A percentile compares a stretch with the other conserved stretches of the same genome.
Conservation (phyloP, 1,140 invertebrate species). For the Diorhabda elongata region DNA sequence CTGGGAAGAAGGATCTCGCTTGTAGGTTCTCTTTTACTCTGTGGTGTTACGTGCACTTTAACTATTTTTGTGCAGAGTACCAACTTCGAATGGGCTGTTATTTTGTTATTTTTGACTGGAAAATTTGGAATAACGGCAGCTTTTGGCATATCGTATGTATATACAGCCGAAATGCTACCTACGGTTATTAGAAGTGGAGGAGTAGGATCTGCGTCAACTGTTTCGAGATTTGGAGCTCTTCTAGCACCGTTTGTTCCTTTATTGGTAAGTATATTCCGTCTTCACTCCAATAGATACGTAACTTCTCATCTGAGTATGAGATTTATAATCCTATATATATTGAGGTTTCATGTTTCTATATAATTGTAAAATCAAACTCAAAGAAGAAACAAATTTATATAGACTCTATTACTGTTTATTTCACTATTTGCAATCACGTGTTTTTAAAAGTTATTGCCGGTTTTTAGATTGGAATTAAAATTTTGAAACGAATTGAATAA, state of each 20-base stretch:
- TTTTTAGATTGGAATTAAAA: no score
- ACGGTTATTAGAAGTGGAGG: constrained; percentile 56
- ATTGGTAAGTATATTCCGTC: constrained; percentile 46
- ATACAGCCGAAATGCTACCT: constrained; percentile 62
- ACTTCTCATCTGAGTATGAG: no score
- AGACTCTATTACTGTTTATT: no score
- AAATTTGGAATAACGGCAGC: constrained; percentile 61
- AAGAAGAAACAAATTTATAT: no score
- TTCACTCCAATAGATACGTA: no score
- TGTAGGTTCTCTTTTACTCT: constrained; percentile 49
- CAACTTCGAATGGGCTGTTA: constrained; percentile 50
- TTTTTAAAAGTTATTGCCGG: no score
- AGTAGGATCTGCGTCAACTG: constrained; percentile 57
- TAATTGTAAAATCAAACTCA: no score
- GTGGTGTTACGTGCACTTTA: constrained; percentile 53
- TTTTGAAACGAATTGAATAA: no score
- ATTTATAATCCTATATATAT: no score
- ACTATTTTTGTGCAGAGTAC: constrained; percentile 45
- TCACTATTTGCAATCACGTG: no score
- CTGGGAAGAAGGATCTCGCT: constrained; percentile 51
- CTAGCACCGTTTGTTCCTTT: constrained; percentile 59
- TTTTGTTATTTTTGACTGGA: constrained; percentile 58
- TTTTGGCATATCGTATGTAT: constrained; percentile 59
- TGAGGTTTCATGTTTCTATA: no score
- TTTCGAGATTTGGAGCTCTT: constrained; percentile 58